Evolutionary conservation across 2,113 vertebrate genomes (phyloP), one percentile per base, ranked within the genome.

Genomic region (Pycnonotus jocosus): DNA sequence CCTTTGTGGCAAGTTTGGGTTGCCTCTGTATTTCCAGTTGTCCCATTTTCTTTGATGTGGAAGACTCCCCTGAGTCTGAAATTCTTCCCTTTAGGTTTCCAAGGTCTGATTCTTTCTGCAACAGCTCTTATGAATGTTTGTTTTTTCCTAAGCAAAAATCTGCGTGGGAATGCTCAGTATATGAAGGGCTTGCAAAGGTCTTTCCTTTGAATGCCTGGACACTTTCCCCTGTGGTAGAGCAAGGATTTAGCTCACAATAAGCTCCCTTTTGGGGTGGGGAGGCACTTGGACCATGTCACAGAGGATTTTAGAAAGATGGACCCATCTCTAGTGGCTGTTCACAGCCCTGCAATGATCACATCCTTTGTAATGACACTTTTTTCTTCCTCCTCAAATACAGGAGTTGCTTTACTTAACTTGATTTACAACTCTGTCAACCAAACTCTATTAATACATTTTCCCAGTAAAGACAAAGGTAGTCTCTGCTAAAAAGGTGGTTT

Each of bases 271-370:
- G 11, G 35, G 31, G 7, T 69, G 28, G 31, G 57, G 73, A 85
- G 50, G 18, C 24, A 45, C n/a, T 45, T 76, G 31, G 21, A 37
- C 25, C 10, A 1, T 0, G 0, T 45, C 3, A 5, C 25, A 48
- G 12, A 70, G 33, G 9, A 42, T 90, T 83, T 92, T 28, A 28
- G 42, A 48, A 89, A 40, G 21, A 35, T 89, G 56, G 1, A 51
- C 62, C 47, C 5, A 42, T 56, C 24, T 81, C 30, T 45, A 27
- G 30, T 57, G 62, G 31, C 15, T 48, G 22, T 48, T 94, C 66
- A 53, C 23, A 88, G 58, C 58, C 35, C 47, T 77, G 23, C 38
- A 30, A 10, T 16, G 21, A 85, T 38, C 33, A 37, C 37, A 25
- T 72, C 42, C 45, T 73, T 83, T 56, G 24, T 64, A 69, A 45